Base-by-base conservation (phyloP, 2,113 vertebrate genomes). In the Pseudorectes ferrugineus region DNA sequence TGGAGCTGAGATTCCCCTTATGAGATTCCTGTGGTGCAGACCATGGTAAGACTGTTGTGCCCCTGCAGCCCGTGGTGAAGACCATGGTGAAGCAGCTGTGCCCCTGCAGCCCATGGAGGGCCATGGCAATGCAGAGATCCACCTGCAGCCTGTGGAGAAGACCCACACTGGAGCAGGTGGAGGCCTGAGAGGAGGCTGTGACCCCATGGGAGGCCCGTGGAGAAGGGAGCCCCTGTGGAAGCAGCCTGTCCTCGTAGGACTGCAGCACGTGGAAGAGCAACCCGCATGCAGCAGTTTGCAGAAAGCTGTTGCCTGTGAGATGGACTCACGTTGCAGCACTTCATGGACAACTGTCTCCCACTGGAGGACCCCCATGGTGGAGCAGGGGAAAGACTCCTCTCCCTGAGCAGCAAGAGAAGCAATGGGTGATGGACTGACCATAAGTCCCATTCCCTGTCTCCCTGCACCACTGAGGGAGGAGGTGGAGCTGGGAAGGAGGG, bases 321-420 rank as follows among this genome's bases (percentile, higher is more conserved):
- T 22, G 9, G 36, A 12, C 4, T 75, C 0, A 0, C 1, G 1
- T 4, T 51, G 14, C 31, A 49, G 17, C 43, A 18, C 9, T 23
- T 49, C n/a, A 3, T 0, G 3, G 14, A 43, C 3, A 43, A 4
- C 5, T 51, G 33, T 36, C 21, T 75, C 26, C 25, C 17, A 15
- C 5, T 14, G 51, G 33, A 67, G 45, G 13, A 5, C 22, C 18
- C 10, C 22, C 26, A 36, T 0, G 2, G 9, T 59, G 72, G 33
- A 58, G 26, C 26, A 59, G 18, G 22, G 17, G 14, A 67, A 85
- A 7, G 52, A 33, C 11, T 75, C 43, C 25, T 75, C 25, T 58
- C 21, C 17, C 25, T 43, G 17, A 14, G 20, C 11, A 76, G 13
- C 1, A 10, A 42, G 11, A 31, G 21, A 58, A 58, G 58, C 51